Base-by-base conservation (phyloP, 2,888 invertebrate species). In the Holacanthella duospinosa region DNA sequence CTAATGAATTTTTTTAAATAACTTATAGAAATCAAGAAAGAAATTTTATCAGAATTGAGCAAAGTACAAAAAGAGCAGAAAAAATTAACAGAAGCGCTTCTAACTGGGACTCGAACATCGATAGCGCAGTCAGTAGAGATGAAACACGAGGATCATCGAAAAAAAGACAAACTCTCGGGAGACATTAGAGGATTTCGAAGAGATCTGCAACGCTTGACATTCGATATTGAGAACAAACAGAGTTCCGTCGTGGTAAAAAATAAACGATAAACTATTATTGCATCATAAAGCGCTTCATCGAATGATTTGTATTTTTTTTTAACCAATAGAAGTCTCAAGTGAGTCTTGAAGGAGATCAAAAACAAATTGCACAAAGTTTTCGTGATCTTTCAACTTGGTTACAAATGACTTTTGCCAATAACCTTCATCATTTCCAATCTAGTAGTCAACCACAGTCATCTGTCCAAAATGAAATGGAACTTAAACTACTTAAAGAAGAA, bases 101-200 rank as follows among this genome's bases (percentile, higher is more conserved):
- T 67, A 1, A 66, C 66, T n/a, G 58, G 66, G 9, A 55, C 64
- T 2, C 43, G 68, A 6, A 61, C 59, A n/a, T 58, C 70, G 1
- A 61, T 69, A 1, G 61, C 62, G 16, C 65, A 67, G 26, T 59
- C 68, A 1, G 9, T 71, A 43, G 64, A 70, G 48, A 55, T 25
- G 3, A 57, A 27, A 25, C 55, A 61, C n/a, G 66, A 69, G 36
- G 66, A 65, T 16, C 29, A 55, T 12, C 53, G 65, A 16, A 66
- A 65, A 36, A 65, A 66, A 26, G 70, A 70, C 16, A 66, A 66
- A 63, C 60, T 67, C 9, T 26, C 61, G 3, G 53, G 57, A 19
- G 66, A 69, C 29, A 55, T 70, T 2, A 70, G 68, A 57, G 69
- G 71, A 53, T 68, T 72, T 62, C 59, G 69, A n/a, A 66, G 66